Conservation (phyloP, 1,140 invertebrate genomes). For the Drosophila erecta region DNA sequence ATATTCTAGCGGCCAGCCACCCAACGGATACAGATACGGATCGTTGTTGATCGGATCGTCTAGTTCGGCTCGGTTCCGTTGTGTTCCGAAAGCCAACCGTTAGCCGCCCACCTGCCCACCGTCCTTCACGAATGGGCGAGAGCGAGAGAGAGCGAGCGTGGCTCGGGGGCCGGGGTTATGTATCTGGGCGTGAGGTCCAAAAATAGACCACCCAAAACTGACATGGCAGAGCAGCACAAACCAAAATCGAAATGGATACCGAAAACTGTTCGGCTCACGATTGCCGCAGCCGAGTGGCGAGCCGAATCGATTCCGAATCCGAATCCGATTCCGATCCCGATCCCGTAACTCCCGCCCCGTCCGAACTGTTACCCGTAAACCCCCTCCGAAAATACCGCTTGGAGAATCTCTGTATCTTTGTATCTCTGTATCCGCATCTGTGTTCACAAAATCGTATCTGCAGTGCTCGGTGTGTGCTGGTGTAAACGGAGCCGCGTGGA, state of each 20-base stretch:
- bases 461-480: slow-evolving; percentile 24
- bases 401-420: slow-evolving; percentile 28
- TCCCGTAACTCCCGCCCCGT: background rate
- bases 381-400: slow-evolving; percentile 16
- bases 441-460: slow-evolving; percentile 2
- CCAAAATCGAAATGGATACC: slow-evolving; percentile 81
- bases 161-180: slow-evolving; percentile 37
- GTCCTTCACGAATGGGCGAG: slow-evolving; percentile 56
- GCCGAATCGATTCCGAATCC: background rate
- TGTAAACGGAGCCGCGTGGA: slow-evolving; percentile 82
- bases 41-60: slow-evolving; percentile 5
- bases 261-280: slow-evolving; percentile 31
- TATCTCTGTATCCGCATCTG: background rate
- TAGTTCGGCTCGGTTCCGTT: background rate
- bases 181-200: slow-evolving; percentile 72
- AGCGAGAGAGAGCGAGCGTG: slow-evolving; percentile 3
- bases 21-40: slow-evolving; percentile 76
- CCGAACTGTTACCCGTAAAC: no score
- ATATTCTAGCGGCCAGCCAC: slow-evolving; percentile 72
- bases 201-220: slow-evolving; percentile 62
- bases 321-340: slow-evolving; percentile 18
- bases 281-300: background rate
- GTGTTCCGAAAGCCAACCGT: background rate
- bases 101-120: slow-evolving; percentile 71
- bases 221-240: slow-evolving; percentile 55